Conservation (phyloP, 2,113 vertebrate genomes). For the Ptychochromis oligacanthus region DNA sequence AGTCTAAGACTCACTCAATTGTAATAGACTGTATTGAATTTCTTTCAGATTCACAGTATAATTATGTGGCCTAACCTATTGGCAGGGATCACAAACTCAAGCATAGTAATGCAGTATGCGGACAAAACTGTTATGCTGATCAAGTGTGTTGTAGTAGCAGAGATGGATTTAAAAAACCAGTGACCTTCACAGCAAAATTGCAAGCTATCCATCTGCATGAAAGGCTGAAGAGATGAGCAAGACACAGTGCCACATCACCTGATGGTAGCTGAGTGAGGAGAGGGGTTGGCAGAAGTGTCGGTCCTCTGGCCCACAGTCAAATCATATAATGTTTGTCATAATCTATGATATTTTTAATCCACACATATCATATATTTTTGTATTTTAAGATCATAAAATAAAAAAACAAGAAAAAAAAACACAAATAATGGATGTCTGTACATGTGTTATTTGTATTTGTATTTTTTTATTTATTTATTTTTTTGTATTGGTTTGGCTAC, state of each 20-base stretch:
- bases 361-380: no score
- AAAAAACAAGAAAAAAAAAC: background rate
- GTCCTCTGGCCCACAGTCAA: background rate
- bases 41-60: conserved; percentile 59
- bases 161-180: conserved; percentile 47
- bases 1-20: conserved; percentile 29
- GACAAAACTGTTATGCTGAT: conserved; percentile 68
- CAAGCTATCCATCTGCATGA: conserved; percentile 30
- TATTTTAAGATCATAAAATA: no score
- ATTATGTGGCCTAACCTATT: conserved; percentile 69
- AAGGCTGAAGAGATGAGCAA: conserved; percentile 20
- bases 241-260: conserved; percentile 5
- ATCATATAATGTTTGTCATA: background rate
- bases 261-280: background rate
- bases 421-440: background rate
- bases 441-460: background rate
- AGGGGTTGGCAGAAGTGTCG: background rate
- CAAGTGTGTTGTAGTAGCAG: conserved; percentile 40
- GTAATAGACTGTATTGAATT: conserved; percentile 62
- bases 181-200: conserved; percentile 59
- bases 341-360: background rate
- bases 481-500: no score
- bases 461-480: no score
- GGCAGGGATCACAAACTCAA: conserved; percentile 27
- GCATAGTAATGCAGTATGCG: conserved; percentile 35